Base-by-base conservation (phyloP, 2,113 vertebrate genomes). In the Tragelaphus buxtoni region DNA sequence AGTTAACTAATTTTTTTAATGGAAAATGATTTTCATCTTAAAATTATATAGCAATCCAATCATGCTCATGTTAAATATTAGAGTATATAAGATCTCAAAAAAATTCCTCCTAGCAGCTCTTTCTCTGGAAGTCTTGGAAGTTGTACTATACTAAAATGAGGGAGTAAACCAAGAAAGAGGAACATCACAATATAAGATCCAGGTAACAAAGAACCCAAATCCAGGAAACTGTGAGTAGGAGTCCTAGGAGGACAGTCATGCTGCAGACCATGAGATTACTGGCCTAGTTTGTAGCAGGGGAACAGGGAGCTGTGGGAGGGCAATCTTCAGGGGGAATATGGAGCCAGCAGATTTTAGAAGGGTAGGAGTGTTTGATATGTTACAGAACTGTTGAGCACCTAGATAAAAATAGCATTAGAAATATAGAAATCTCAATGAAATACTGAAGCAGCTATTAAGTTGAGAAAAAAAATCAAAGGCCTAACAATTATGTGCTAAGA, bases 401-500 rank as follows among this genome's bases (percentile, higher is more conserved):
- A 10, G 24, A 17, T 51, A 83, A 96, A 92, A 65, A 92, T 24
- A 84, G 14, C 22, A 88, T 84, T 82, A 74, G 47, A 96, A 95
- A 90, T 83, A 85, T 2, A 92, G 58, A 72, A 80, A 90, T 84
- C 22, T 61, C 55, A 97, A 55, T 80, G 89, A 96, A 85, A 76
- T 88, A 84, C 53, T 55, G 60, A 97, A 90, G 5, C 28, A 74
- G 3, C 90, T 87, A 82, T 61, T 90, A 83, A 92, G 47, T 58
- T 92, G 18, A 76, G 84, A 28, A 77, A 91, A 96, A 96, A 93
- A 79, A 69, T 10, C 1, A 65, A 72, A 96, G 51, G 28, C 74
- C 80, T 85, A 55, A 79, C 28, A 61, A 56, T 82, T 39, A 87
- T 92, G 39, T 83, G 9, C 28, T 92, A 89, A 92, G 28, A 39